A percentile compares a stretch with the other conserved stretches of the same genome.
phyloP scores from a whole-genome alignment of 1,140 invertebrate species.

The Ostrea denselamellosa region DNA sequence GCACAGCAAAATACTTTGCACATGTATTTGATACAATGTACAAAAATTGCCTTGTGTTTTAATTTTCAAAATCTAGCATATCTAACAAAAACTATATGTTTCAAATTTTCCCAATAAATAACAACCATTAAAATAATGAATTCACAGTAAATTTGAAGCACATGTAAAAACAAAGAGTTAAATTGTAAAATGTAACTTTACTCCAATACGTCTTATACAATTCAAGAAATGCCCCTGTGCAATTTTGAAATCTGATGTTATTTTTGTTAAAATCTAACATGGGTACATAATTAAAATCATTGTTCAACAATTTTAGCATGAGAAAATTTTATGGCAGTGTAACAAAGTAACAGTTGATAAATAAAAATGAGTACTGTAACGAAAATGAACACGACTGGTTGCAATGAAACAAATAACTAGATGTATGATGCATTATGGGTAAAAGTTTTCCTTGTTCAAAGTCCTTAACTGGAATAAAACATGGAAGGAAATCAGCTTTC shows the following conservation, averaged over 20 bases:
- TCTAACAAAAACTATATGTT: not conserved
- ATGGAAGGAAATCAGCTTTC: too few relatives aligned
- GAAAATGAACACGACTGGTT: slow-evolving; percentile 31
- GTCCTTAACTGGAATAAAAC: not conserved
- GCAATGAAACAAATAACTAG: slow-evolving; percentile 30
- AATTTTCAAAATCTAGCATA: not conserved
- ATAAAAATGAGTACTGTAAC: slow-evolving; percentile 26
- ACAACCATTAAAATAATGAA: not conserved
- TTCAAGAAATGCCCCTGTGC: not conserved
- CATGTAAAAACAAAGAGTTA: slow-evolving; percentile 24
- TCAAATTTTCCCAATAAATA: slow-evolving; percentile 16
- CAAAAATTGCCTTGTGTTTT: slow-evolving; percentile 21
- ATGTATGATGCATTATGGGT: slow-evolving; percentile 23
- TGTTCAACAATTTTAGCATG: slow-evolving; percentile 24
- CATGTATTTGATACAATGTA: slow-evolving; percentile 36
- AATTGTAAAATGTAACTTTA: slow-evolving; percentile 29
- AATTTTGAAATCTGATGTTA: slow-evolving; percentile 17
- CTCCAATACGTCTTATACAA: not conserved
- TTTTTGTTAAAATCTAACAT: slow-evolving; percentile 39
- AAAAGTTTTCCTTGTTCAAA: slow-evolving; percentile 19
- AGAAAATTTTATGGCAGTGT: slow-evolving; percentile 29
- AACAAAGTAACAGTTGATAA: slow-evolving; percentile 20
- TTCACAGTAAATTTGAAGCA: slow-evolving; percentile 31
- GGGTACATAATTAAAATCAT: slow-evolving; percentile 28
- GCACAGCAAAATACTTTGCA: not conserved